Base-by-base conservation (phyloP, 30 jellyfish, hydroid and myxozoan genomes). In the Turritopsis rubra region DNA sequence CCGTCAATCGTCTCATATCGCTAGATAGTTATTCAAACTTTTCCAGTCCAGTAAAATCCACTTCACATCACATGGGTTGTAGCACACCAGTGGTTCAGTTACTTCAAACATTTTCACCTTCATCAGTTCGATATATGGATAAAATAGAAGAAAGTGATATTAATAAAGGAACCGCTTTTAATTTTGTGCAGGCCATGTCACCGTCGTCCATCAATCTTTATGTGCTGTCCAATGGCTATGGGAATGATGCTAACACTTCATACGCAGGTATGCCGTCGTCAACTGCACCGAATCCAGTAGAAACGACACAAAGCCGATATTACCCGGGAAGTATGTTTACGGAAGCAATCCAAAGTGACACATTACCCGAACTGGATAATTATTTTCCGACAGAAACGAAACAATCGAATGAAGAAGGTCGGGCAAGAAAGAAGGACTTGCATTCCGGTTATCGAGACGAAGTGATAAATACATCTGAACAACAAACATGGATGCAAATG, bases 51-150 rank as follows among this genome's bases (percentile, higher is more conserved):
- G 77, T 68, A 9, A 68, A 68, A 68, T n/a, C 8, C 28, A 68
- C 16, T 27, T 68, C 31, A 23, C 30, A 8, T 23, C 77, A 27
- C 19, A 68, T 68, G 77, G 77, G 77, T 7, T 68, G 77, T 68
- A 27, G 19, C 28, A 68, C 77, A 68, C 77, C 77, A 16, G 9
- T 68, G 30, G 8, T 27, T 8, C 28, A 68, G 30, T 27, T 68
- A n/a, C 77, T 68, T 1, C 31, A 68, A 68, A 68, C 77, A 1
- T 68, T 68, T 68, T 68, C 77, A 23, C 77, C 77, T 23, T 68
- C 77, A 19, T 84, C 86, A 21, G 65, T 73, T 23, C 81, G 20
- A 65, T 89, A 89, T 78, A 90, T 89, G 84, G 79, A 75, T 73
- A 27, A 74, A 78, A 28, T 25, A 71, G 25, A 26, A 70, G 70